Base-by-base conservation (phyloP, 2,113 vertebrate species). In the Anseranas semipalmata region DNA sequence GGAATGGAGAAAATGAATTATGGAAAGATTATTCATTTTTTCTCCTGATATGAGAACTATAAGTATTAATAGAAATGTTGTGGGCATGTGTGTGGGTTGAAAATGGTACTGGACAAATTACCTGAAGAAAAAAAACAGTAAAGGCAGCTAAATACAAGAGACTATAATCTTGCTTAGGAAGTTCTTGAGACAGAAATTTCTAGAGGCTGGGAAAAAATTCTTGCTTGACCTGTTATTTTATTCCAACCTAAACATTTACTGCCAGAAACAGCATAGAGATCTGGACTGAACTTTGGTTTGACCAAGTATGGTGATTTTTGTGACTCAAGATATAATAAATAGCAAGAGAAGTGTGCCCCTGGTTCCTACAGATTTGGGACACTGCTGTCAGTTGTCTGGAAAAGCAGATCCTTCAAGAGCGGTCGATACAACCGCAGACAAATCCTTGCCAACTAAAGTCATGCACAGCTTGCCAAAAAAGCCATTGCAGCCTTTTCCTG, bases 351-450 rank as follows among this genome's bases (percentile, higher is more conserved):
- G 5, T 9, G 6, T 41, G 20, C 13, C 12, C 20, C 37, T 35
- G 12, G 15, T 48, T 53, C 37, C 14, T 55, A 30, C 19, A 15
- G 27, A 15, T 68, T 22, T 45, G 68, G 33, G 68, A n/a, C 0
- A 1, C 41, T 56, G 28, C 55, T 45, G 13, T 37, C 32, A 75
- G 67, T 39, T n/a, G 33, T 24, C 12, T 30, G 32, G 50, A 58
- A 77, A 58, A 80, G 32, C 35, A 50, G 19, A 43, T 4, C 32
- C 39, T 37, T 67, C 45, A 46, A n/a, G 45, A 55, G 32, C 0
- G 1, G 11, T 37, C 32, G 24, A 22, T 35, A 28, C 12, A 39
- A 28, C 0, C 1, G 33, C 39, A 71, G 33, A 17, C 37, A 52
- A 63, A 39, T 39, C 63, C 63, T 76, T 45, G 16, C 12, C 43